Percentiles rank a stretch among this genome's conserved stretches.
These are phyloP conservation scores for Euwallacea similis DNA, from an alignment of 1,140 invertebrate species.

Conservation along the genomic window DNA sequence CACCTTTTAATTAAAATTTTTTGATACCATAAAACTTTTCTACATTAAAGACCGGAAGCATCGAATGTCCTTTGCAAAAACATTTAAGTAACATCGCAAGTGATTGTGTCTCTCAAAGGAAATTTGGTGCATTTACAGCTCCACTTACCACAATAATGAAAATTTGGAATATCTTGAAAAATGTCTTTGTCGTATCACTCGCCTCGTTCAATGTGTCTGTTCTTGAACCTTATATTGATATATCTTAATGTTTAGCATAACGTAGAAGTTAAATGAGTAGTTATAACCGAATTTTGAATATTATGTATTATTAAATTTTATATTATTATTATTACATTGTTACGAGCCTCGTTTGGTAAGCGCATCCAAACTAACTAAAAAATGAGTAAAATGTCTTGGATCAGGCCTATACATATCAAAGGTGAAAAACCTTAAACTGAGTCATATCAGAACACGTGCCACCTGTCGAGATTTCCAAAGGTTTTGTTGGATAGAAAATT, in stretches of 20 bases:
- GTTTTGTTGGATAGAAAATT: conserved; percentile 26
- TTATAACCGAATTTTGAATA: not conserved
- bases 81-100: conserved; percentile 28
- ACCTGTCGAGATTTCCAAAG: conserved; percentile 20
- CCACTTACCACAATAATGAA: too few relatives aligned
- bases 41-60: not conserved
- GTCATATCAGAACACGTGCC: conserved; percentile 34
- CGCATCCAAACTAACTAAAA: conserved; percentile 28
- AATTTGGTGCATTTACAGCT: conserved; percentile 5
- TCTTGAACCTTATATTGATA: conserved; percentile 4
- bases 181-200: not conserved
- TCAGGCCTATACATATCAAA: conserved; percentile 37
- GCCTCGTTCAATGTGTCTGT: too few relatives aligned
- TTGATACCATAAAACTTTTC: too few relatives aligned
- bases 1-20: too few relatives aligned
- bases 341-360: conserved; percentile 6
- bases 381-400: not conserved
- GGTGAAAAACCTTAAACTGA: conserved; percentile 22
- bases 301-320: conserved; percentile 1
- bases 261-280: not conserved
- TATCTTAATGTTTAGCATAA: conserved; percentile 20
- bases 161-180: not conserved
- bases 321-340: not conserved
- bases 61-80: conserved; percentile 16
- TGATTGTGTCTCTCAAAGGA: conserved; percentile 49